Evolutionary conservation across 1,140 invertebrate species (phyloP).

Genomic region (Drosophila murphyi): DNA sequence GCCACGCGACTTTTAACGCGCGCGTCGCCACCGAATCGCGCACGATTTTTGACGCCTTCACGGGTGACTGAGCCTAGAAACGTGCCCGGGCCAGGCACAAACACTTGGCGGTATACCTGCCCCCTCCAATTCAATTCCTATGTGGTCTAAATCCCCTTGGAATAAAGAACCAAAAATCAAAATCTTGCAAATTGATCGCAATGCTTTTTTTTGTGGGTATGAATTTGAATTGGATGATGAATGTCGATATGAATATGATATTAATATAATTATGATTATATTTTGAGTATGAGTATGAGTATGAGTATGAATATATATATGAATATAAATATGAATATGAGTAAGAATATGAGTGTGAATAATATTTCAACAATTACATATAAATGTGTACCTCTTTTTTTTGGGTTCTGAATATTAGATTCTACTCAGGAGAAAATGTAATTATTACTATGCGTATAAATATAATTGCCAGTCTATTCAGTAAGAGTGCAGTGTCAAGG

Average conservation of each 20-base stretch:
- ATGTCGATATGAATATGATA: background rate
- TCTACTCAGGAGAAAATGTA: too few relatives aligned
- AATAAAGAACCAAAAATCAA: background rate
- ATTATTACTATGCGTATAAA: too few relatives aligned
- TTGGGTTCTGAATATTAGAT: too few relatives aligned
- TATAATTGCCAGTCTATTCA: too few relatives aligned
- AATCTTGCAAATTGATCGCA: slow-evolving; percentile 12
- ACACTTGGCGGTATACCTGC: background rate
- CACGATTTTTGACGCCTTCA: slow-evolving; percentile 73
- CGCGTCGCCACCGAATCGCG: slow-evolving; percentile 37
- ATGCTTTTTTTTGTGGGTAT: background rate
- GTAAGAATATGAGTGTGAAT: background rate
- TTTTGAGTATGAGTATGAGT: background rate
- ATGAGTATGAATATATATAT: background rate
- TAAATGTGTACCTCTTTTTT: background rate
- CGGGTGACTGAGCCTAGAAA: slow-evolving; percentile 53
- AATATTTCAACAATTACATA: too few relatives aligned
- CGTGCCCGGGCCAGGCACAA: slow-evolving; percentile 25
- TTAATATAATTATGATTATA: background rate
- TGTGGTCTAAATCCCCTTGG: slow-evolving; percentile 4
- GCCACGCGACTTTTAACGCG: slow-evolving; percentile 48
- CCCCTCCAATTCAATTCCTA: background rate
- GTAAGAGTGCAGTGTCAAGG: too few relatives aligned
- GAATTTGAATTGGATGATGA: background rate
- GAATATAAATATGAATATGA: background rate